Percentiles rank a stretch among this genome's conserved stretches.
These are phyloP conservation scores for Oscarella lobularis DNA, from an alignment of 37 sponge, comb jelly and placozoan species.

Conservation along the genomic window DNA sequence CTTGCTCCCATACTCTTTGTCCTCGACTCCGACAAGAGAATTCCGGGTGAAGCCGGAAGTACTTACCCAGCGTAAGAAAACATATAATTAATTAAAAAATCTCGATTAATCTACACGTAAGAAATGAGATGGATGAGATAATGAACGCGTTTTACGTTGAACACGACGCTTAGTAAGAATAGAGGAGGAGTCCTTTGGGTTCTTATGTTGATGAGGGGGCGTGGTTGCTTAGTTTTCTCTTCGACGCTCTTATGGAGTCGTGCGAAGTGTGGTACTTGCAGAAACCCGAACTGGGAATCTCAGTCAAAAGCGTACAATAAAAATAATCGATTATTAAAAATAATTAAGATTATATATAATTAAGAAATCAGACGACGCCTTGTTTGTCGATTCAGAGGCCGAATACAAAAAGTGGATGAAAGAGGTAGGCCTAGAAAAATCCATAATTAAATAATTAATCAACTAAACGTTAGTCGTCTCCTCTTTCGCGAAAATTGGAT, in stretches of 20 bases:
- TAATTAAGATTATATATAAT: too few relatives aligned
- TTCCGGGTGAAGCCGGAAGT: too few relatives aligned
- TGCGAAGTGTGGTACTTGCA: slow-evolving; percentile 14
- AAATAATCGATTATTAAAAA: too few relatives aligned
- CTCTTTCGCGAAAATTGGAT: slow-evolving; percentile 63
- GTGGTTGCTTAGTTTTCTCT: slow-evolving; percentile 6
- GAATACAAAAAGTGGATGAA: too few relatives aligned
- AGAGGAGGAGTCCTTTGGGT: background rate
- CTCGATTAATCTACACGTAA: too few relatives aligned
- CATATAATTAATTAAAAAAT: too few relatives aligned
- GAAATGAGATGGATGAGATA: slow-evolving; percentile 33
- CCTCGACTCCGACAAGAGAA: slow-evolving; percentile 37
- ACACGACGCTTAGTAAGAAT: slow-evolving; percentile 82
- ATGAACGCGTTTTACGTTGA: slow-evolving; percentile 67
- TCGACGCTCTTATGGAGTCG: slow-evolving; percentile 21
- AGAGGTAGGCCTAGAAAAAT: too few relatives aligned
- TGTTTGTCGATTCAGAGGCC: too few relatives aligned
- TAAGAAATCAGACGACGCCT: too few relatives aligned
- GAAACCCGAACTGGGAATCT: background rate
- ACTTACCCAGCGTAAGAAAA: too few relatives aligned
- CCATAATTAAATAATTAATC: too few relatives aligned
- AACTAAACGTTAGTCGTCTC: slow-evolving; percentile 35
- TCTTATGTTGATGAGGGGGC: background rate
- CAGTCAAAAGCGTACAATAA: too few relatives aligned
- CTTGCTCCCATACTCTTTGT: slow-evolving; percentile 87